Conservation (phyloP, 2,797 vertebrate species). For the Eulemur coronatus region DNA sequence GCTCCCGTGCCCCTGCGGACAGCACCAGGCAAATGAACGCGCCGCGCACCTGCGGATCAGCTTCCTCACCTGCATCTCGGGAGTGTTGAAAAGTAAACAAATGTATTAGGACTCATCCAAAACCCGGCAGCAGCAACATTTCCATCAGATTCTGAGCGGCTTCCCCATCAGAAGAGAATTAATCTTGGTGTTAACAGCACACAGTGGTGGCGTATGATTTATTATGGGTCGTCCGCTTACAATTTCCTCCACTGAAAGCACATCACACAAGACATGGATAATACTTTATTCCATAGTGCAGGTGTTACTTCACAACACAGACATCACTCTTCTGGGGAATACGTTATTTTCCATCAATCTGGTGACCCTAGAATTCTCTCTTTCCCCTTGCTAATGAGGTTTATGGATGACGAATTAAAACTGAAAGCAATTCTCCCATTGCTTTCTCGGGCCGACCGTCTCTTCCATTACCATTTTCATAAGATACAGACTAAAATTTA, state of each 20-base stretch:
- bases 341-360: neutral
- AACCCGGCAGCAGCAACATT: slow-evolving; percentile 28
- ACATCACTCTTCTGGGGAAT: neutral
- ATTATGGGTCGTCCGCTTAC: slow-evolving; percentile 66
- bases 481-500: neutral
- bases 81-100: slow-evolving; percentile 68
- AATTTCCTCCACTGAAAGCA: slow-evolving; percentile 64
- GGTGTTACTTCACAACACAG: slow-evolving; percentile 62
- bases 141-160: slow-evolving; percentile 50
- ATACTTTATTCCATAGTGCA: slow-evolving; percentile 44
- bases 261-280: slow-evolving; percentile 23
- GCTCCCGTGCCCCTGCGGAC: too few species aligned
- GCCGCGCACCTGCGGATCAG: neutral
- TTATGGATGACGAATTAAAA: slow-evolving; percentile 56
- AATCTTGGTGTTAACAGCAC: slow-evolving; percentile 69
- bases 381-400: slow-evolving; percentile 42
- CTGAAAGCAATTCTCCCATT: neutral
- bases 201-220: slow-evolving; percentile 64
- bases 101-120: slow-evolving; percentile 62
- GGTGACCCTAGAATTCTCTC: slow-evolving; percentile 44
- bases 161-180: slow-evolving; percentile 73
- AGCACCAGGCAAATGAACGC: slow-evolving; percentile 10
- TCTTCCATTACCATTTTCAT: neutral
- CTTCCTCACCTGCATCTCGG: slow-evolving; percentile 32
- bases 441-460: neutral